Evolutionary conservation across 1,140 invertebrate genomes (phyloP).

Genomic region (Pomacea maculata): DNA sequence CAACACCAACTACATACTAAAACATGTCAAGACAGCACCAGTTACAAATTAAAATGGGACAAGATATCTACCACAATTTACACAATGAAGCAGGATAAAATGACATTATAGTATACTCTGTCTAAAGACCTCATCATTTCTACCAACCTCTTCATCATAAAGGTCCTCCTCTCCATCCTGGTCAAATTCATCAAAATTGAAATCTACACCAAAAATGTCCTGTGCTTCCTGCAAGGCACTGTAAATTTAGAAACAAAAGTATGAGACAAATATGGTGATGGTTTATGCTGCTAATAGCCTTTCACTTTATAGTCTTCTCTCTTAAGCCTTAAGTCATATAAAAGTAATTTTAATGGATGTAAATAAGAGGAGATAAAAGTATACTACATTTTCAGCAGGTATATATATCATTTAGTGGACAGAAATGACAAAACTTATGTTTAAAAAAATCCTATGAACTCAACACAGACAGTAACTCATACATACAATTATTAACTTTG

Average conservation of each 20-base stretch:
- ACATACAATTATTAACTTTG: too few relatives aligned
- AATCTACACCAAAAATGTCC: constrained; percentile 98
- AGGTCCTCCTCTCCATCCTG: constrained; percentile 82
- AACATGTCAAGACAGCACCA: neutral
- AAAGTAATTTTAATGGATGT: neutral
- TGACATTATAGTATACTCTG: too few relatives aligned
- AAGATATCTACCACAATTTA: neutral
- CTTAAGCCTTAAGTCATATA: neutral
- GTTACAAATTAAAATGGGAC: constrained; percentile 3
- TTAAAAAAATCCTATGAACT: too few relatives aligned
- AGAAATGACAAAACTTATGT: too few relatives aligned
- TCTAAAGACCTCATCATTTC: constrained; percentile 27
- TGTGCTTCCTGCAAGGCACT: constrained; percentile 96
- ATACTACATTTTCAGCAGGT: too few relatives aligned
- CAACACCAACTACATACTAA: too few relatives aligned
- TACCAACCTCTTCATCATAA: constrained; percentile 63
- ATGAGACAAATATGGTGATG: neutral
- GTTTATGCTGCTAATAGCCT: too few relatives aligned
- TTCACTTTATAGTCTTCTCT: too few relatives aligned
- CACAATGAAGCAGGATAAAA: too few relatives aligned
- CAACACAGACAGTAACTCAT: too few relatives aligned
- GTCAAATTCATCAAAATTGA: constrained; percentile 96
- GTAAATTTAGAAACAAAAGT: constrained; percentile 23
- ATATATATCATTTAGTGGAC: too few relatives aligned
- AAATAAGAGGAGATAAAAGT: too few relatives aligned